A percentile compares a stretch with the other conserved stretches of the same genome.
These are phyloP conservation scores for Acanthaster planci DNA, from an alignment of 35 echinoderm and acorn worm species.

Conservation along the genomic window DNA sequence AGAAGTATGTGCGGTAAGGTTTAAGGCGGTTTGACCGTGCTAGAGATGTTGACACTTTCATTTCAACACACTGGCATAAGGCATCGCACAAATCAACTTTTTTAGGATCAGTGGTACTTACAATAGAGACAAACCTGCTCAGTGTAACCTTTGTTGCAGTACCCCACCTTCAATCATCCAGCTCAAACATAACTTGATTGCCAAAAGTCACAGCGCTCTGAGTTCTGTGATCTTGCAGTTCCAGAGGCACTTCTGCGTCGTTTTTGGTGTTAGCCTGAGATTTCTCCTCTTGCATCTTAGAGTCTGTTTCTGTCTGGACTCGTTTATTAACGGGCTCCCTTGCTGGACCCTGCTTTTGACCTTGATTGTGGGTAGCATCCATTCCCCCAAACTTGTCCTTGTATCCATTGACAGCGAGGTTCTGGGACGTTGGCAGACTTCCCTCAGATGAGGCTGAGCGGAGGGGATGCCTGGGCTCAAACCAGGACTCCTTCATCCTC, in stretches of 20 bases:
- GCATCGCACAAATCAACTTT: no score
- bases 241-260: slow-evolving; percentile 52
- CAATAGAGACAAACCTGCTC: no score
- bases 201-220: slow-evolving; percentile 65
- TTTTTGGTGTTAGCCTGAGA: neutral
- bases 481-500: neutral
- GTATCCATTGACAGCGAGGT: neutral
- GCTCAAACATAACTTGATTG: slow-evolving; percentile 86
- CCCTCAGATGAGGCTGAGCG: slow-evolving; percentile 6
- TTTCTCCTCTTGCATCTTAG: neutral
- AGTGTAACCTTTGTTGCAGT: no score
- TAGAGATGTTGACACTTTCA: no score
- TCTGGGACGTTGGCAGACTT: neutral
- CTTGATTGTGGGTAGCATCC: neutral
- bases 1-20: no score
- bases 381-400: neutral
- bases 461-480: neutral
- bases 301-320: neutral
- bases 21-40: no score
- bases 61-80: no score
- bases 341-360: neutral
- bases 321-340: neutral
- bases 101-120: no score
- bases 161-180: slow-evolving; percentile 61
- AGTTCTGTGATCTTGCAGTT: slow-evolving; percentile 80